A percentile compares a stretch with the other conserved stretches of the same genome.
Conservation (phyloP, 30 jellyfish, hydroid and myxozoan genomes). For the Chrysaora quinquecirrha region DNA sequence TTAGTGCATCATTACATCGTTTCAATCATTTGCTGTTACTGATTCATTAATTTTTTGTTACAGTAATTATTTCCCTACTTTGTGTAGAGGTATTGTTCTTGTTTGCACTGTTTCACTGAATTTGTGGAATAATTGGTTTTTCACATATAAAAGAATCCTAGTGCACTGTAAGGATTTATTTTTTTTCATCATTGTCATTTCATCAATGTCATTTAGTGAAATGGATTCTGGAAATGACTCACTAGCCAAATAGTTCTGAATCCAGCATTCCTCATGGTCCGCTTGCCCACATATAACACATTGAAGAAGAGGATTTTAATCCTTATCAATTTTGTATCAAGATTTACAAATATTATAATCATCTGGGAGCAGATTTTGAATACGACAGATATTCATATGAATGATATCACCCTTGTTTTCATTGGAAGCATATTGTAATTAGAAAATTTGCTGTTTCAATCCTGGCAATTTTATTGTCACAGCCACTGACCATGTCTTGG, state of each 20-base stretch:
- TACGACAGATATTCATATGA: not conserved
- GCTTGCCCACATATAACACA: not conserved
- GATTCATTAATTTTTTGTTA: not conserved
- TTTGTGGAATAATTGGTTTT: not conserved
- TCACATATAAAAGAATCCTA: not conserved
- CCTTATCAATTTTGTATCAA: not conserved
- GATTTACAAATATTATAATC: not conserved
- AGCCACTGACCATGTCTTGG: no score
- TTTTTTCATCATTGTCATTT: not conserved
- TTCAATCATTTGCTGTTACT: not conserved
- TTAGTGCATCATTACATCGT: not conserved
- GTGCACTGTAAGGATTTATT: not conserved
- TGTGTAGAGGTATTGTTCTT: not conserved
- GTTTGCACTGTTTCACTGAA: not conserved
- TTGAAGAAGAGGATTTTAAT: not conserved
- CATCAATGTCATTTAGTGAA: not conserved
- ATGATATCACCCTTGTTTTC: not conserved
- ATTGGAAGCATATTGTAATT: not conserved
- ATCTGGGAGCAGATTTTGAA: not conserved
- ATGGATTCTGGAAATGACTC: conserved; percentile 1
- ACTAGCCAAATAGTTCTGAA: not conserved
- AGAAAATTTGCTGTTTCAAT: not conserved
- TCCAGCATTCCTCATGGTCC: not conserved
- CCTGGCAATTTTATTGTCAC: not conserved
- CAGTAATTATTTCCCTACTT: not conserved